phyloP scores from a whole-genome alignment of 2,797 vertebrate species.

The Passerculus sandwichensis region DNA sequence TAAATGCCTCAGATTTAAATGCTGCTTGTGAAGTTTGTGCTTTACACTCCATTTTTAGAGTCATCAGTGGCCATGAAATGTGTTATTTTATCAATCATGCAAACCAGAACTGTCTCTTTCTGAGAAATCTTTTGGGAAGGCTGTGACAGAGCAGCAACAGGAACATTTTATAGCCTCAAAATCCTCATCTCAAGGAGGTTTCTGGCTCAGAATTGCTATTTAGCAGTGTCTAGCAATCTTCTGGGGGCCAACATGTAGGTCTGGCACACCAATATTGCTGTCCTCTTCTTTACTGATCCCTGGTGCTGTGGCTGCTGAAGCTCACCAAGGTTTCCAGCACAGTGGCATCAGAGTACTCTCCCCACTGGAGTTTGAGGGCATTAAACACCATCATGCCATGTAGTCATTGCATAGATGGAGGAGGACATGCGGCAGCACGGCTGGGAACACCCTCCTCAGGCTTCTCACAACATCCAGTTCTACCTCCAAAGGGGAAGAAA shows the following conservation, averaged over 20 bases:
- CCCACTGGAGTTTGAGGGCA: background rate
- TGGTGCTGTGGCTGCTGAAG: background rate
- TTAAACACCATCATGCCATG: background rate
- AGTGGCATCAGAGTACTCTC: background rate
- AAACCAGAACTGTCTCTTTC: background rate
- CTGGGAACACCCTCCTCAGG: background rate
- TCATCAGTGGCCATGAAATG: background rate
- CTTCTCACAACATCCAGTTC: background rate
- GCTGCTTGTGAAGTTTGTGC: background rate
- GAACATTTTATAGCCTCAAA: background rate
- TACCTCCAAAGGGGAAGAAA: background rate
- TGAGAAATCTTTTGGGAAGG: background rate
- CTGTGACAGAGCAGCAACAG: background rate
- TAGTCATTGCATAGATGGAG: background rate
- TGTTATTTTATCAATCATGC: background rate
- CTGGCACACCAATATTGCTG: background rate
- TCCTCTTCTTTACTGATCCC: background rate
- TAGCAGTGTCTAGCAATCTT: background rate
- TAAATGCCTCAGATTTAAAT: background rate
- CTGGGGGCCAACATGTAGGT: accelerated
- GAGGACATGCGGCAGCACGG: background rate
- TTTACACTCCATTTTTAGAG: background rate
- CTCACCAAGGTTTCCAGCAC: background rate
- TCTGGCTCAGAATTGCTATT: background rate
- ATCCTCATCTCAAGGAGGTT: background rate